Conservation (phyloP, 2,113 vertebrate species). For the Isichthys henryi region DNA sequence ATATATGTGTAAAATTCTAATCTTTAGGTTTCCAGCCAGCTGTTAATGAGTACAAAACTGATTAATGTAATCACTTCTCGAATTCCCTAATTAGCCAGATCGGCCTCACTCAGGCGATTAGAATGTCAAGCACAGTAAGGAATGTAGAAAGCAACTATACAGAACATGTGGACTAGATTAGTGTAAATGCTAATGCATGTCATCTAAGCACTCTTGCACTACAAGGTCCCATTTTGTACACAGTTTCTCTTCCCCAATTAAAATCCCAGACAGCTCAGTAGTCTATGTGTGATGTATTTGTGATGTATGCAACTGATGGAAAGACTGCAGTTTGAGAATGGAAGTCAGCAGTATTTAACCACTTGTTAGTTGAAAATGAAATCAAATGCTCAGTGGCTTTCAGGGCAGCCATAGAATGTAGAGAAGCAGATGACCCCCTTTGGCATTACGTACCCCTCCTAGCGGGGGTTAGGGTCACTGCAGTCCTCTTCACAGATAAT, state of each 20-base stretch:
- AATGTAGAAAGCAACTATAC: background rate
- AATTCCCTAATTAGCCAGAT: background rate
- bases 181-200: background rate
- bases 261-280: background rate
- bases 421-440: background rate
- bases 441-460: background rate
- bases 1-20: background rate
- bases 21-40: background rate
- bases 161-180: background rate
- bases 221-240: background rate
- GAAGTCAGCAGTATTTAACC: background rate
- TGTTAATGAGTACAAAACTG: background rate
- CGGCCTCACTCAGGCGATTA: background rate
- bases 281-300: background rate
- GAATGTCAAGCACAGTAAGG: background rate
- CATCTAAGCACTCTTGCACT: background rate
- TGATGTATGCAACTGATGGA: too few relatives aligned
- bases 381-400: background rate
- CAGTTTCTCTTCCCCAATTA: background rate
- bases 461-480: background rate
- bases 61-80: background rate
- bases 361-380: background rate
- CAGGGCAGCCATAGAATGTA: background rate
- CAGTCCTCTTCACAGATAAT: background rate
- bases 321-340: background rate